These are phyloP conservation scores for Polydrusus cervinus DNA, from an alignment of 2,888 invertebrate species.

Conservation along the genomic window DNA sequence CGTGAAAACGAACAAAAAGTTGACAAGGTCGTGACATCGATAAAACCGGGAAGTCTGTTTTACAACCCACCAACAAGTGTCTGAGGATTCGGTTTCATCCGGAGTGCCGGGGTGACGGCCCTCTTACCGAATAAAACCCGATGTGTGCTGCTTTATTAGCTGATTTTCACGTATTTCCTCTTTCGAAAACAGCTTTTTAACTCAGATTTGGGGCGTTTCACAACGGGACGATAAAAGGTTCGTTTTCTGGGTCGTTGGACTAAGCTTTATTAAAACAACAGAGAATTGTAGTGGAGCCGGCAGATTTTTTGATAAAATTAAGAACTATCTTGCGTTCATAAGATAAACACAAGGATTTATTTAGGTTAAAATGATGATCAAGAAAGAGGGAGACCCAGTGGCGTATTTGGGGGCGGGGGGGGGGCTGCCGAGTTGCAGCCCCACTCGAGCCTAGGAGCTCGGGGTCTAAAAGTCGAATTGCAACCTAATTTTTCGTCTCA, in stretches of 20 bases:
- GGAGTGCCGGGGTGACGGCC: conserved; percentile 39
- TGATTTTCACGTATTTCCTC: conserved; percentile 52
- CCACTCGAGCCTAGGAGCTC: no score
- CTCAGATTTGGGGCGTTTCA: conserved; percentile 35
- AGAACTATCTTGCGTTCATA: no score
- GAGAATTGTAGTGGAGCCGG: not conserved
- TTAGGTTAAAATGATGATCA: no score
- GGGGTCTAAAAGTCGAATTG: no score
- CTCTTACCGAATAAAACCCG: conserved; percentile 45
- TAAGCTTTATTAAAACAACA: conserved; percentile 9
- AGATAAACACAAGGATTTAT: no score
- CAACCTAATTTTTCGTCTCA: no score
- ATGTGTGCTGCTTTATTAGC: conserved; percentile 52
- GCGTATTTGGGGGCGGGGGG: no score
- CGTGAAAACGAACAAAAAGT: conserved; percentile 45
- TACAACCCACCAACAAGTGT: conserved; percentile 62
- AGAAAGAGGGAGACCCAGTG: no score
- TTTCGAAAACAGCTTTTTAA: conserved; percentile 46
- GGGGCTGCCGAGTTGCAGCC: no score
- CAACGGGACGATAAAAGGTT: conserved; percentile 13
- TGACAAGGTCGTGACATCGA: conserved; percentile 59
- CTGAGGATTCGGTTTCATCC: conserved; percentile 52
- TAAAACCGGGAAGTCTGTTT: conserved; percentile 58
- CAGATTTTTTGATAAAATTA: not conserved
- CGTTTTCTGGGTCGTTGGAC: conserved; percentile 33